Evolutionary conservation across 1,140 invertebrate species (phyloP).

Genomic region (Nephila pilipes): DNA sequence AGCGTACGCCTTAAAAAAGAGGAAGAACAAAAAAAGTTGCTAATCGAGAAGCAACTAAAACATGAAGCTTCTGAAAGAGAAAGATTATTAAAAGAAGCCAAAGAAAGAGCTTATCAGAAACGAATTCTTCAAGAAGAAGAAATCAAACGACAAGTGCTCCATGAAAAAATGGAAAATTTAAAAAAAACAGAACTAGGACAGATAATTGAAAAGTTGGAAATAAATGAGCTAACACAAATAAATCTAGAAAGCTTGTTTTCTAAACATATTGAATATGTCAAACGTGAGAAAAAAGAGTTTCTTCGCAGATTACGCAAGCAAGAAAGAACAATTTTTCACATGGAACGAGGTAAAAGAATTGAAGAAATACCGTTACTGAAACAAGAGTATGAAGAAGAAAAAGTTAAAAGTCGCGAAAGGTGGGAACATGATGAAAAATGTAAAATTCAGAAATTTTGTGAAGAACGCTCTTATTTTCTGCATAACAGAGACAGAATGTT

Average conservation of each 20-base stretch:
- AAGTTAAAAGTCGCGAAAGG: conserved; percentile 87
- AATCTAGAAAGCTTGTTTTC: conserved; percentile 66
- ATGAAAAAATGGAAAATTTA: conserved; percentile 61
- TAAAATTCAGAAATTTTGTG: conserved; percentile 86
- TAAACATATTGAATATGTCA: conserved; percentile 77
- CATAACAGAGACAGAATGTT: conserved; percentile 89
- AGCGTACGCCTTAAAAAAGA: conserved; percentile 73
- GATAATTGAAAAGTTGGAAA: conserved; percentile 36
- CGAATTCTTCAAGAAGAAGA: conserved; percentile 9
- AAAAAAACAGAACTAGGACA: conserved; percentile 41
- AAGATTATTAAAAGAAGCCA: conserved; percentile 50
- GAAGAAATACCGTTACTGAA: conserved; percentile 96
- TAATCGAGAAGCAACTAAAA: neutral
- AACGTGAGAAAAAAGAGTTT: conserved; percentile 77
- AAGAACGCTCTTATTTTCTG: conserved; percentile 92
- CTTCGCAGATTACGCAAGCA: conserved; percentile 76
- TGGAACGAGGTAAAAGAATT: conserved; percentile 94
- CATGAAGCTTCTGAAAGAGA: conserved; percentile 34
- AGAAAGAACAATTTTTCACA: conserved; percentile 83
- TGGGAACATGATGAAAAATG: conserved; percentile 96
- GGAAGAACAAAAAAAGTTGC: conserved; percentile 41
- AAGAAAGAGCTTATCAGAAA: conserved; percentile 39
- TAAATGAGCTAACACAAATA: conserved; percentile 73
- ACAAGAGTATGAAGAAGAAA: conserved; percentile 92
- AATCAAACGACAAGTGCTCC: conserved; percentile 19